These are phyloP conservation scores for Hypocryptadius cinnamomeus DNA, from an alignment of 2,113 vertebrate species.

Conservation along the genomic window DNA sequence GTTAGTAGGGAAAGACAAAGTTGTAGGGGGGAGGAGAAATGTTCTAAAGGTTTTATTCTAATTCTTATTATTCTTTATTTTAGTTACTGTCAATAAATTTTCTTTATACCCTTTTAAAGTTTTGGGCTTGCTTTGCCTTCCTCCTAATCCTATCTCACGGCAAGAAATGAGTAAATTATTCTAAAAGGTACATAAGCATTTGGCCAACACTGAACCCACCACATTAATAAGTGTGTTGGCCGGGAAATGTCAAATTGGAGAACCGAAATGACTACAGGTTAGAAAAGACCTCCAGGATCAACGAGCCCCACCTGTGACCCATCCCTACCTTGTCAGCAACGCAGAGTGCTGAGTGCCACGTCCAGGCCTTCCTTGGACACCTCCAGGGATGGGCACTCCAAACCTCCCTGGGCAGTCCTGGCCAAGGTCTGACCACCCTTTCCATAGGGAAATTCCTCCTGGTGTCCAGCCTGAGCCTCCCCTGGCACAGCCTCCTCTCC, in stretches of 20 bases:
- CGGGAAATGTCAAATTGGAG: background rate
- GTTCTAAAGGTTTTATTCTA: background rate
- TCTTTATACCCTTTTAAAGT: background rate
- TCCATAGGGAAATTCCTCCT: background rate
- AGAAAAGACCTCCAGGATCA: background rate
- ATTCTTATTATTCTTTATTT: background rate
- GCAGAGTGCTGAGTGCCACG: background rate
- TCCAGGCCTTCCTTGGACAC: background rate
- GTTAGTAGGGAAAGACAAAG: background rate
- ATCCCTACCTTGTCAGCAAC: background rate
- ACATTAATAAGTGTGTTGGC: background rate
- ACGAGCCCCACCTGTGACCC: accelerated
- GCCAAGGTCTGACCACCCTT: background rate
- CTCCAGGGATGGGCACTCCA: background rate
- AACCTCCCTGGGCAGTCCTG: background rate
- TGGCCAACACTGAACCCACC: background rate
- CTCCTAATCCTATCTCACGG: background rate
- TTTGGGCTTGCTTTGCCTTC: background rate
- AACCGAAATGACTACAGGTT: background rate
- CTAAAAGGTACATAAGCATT: background rate
- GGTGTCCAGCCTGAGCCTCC: background rate
- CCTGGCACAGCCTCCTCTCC: background rate
- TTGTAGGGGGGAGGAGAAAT: background rate
- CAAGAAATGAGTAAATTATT: background rate
- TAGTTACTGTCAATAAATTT: background rate